A percentile compares a stretch with the other conserved stretches of the same genome.
phyloP scores from a whole-genome alignment of 2,888 invertebrate species.

The Andrena haemorrhoa region DNA sequence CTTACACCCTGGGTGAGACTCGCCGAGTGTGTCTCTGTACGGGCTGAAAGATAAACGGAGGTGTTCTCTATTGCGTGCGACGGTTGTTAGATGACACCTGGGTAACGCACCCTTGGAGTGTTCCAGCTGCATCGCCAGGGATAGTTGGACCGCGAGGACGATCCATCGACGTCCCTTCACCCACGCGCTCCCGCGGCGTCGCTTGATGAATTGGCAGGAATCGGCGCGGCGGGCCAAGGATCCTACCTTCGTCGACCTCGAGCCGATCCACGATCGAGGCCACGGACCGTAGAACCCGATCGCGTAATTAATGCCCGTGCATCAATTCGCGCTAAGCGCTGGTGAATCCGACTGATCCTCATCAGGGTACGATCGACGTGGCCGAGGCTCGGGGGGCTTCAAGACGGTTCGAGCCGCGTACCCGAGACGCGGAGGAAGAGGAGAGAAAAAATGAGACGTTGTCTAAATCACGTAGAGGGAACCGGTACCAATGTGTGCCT shows the following conservation, averaged over 20 bases:
- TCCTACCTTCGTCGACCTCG: slow-evolving; percentile 64
- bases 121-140: background rate
- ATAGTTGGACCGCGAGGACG: slow-evolving; percentile 29
- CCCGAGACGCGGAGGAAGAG: background rate
- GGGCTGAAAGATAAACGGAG: background rate
- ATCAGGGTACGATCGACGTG: slow-evolving; percentile 73
- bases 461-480: slow-evolving; percentile 80
- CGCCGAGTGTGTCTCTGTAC: background rate
- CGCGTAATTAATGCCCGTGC: slow-evolving; percentile 82
- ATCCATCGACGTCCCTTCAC: slow-evolving; percentile 40
- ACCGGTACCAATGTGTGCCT: slow-evolving; percentile 59
- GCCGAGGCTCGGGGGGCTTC: slow-evolving; percentile 70
- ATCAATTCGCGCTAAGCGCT: slow-evolving; percentile 81
- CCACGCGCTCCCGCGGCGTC: slow-evolving; percentile 55
- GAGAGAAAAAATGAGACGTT: slow-evolving; percentile 71
- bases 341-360: slow-evolving; percentile 77
- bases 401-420: slow-evolving; percentile 66
- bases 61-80: no score
- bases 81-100: background rate
- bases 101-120: background rate
- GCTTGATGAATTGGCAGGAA: slow-evolving; percentile 62
- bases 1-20: background rate
- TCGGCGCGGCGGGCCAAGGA: slow-evolving; percentile 48
- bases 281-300: slow-evolving; percentile 63
- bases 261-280: slow-evolving; percentile 71